A percentile compares a stretch with the other conserved stretches of the same genome.
phyloP scores from a whole-genome alignment of 2,888 invertebrate genomes.

The Exocentrus adspersus region DNA sequence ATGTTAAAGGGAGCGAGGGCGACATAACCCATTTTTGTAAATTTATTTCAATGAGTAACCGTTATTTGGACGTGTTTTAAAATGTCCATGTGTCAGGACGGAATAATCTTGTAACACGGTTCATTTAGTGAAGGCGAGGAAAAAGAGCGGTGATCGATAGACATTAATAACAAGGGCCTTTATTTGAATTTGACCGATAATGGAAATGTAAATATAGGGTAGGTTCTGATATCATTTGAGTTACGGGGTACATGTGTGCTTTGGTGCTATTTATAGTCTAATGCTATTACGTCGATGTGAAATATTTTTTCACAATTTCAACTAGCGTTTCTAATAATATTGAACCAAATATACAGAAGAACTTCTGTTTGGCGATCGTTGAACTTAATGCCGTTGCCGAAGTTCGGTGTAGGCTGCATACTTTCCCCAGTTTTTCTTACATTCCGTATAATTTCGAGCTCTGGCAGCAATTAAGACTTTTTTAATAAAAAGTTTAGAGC shows the following conservation, averaged over 20 bases:
- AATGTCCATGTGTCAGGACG: slow-evolving; percentile 8
- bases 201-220: slow-evolving; percentile 28
- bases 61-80: slow-evolving; percentile 14
- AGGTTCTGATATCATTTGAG: slow-evolving; percentile 20
- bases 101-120: slow-evolving; percentile 8
- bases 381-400: too few species aligned
- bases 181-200: slow-evolving; percentile 28
- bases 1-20: slow-evolving; percentile 1
- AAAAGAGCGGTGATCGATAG: slow-evolving; percentile 14
- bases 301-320: neutral
- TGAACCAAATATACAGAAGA: too few species aligned
- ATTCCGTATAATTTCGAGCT: neutral
- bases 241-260: slow-evolving; percentile 11
- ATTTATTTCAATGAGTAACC: slow-evolving; percentile 11
- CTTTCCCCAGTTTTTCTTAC: neutral
- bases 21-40: slow-evolving; percentile 6
- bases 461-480: neutral
- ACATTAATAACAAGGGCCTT: slow-evolving; percentile 12
- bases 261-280: slow-evolving; percentile 18
- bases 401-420: too few species aligned
- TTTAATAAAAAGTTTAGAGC: slow-evolving; percentile 3
- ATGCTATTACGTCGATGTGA: slow-evolving; percentile 6
- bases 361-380: too few species aligned
- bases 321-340: neutral
- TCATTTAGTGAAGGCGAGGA: slow-evolving; percentile 6